Conservation (phyloP, 2,113 vertebrate species). For the Aphyosemion australe region DNA sequence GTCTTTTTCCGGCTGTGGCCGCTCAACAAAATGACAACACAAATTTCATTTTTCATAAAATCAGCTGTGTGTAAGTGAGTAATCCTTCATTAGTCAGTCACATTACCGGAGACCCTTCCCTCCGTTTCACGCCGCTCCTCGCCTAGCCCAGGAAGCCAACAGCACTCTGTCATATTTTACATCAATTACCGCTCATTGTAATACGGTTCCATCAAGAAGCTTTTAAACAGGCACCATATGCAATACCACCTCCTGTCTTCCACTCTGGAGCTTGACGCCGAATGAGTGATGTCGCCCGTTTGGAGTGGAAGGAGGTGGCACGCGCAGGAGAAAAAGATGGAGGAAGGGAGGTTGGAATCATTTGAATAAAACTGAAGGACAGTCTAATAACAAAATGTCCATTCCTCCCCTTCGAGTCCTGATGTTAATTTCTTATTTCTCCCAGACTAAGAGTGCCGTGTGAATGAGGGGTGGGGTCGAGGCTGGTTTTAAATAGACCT, state of each 20-base stretch:
- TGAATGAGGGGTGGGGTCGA: conserved; percentile 95
- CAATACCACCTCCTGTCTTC: conserved; percentile 79
- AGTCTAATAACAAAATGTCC: conserved; percentile 96
- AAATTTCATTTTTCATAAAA: conserved; percentile 99
- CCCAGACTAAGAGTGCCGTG: conserved; percentile 87
- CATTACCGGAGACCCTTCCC: conserved; percentile 85
- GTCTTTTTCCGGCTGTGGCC: conserved; percentile 95
- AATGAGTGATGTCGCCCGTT: conserved; percentile 93
- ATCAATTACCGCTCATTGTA: conserved; percentile 98
- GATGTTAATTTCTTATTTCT: conserved; percentile 99
- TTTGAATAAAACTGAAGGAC: conserved; percentile 86
- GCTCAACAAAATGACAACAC: conserved; percentile 94
- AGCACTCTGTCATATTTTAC: conserved; percentile 99
- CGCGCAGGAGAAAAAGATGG: conserved; percentile 31
- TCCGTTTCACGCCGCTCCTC: conserved; percentile 78
- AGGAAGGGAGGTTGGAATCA: conserved; percentile 62
- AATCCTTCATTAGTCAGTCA: conserved; percentile 99
- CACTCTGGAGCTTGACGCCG: conserved; percentile 56
- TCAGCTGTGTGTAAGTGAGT: conserved; percentile 88
- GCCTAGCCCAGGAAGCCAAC: conserved; percentile 95
- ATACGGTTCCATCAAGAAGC: conserved; percentile 94
- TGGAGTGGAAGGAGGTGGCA: conserved; percentile 48
- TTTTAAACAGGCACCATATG: conserved; percentile 96
- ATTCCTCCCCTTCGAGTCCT: conserved; percentile 75
- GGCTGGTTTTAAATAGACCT: conserved; percentile 99